Conservation (phyloP, 2,113 vertebrate genomes). For the Isurus oxyrinchus region DNA sequence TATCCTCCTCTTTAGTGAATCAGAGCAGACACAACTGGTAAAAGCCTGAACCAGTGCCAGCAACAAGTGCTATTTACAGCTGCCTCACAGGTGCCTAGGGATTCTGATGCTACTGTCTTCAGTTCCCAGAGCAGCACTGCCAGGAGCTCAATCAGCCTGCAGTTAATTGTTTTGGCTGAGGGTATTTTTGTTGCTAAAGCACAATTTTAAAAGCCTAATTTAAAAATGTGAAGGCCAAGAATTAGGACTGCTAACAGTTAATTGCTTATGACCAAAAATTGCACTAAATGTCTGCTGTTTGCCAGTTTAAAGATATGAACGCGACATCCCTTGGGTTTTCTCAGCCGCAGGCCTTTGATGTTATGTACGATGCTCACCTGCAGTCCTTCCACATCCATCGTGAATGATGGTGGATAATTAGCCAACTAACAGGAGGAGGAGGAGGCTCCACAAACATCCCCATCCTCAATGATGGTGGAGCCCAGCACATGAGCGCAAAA, state of each 20-base stretch:
- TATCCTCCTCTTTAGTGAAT: not conserved
- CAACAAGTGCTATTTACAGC: not conserved
- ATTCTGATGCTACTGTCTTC: not conserved
- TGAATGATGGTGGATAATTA: not conserved
- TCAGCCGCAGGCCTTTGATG: not conserved
- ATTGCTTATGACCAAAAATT: not conserved
- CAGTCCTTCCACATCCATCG: not conserved
- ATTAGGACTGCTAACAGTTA: not conserved
- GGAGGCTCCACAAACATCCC: not conserved
- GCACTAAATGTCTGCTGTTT: not conserved
- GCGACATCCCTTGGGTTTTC: not conserved
- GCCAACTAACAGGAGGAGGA: not conserved
- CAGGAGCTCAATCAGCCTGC: not conserved
- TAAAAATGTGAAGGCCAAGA: not conserved
- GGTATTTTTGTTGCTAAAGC: not conserved
- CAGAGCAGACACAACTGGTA: not conserved
- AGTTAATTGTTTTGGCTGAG: slow-evolving; percentile 12
- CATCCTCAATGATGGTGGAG: not conserved
- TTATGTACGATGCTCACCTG: not conserved
- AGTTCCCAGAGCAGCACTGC: not conserved
- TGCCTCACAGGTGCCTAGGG: not conserved
- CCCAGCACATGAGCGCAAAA: not conserved
- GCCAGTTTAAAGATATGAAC: not conserved
- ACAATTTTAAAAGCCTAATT: not conserved
- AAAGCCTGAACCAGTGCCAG: not conserved